phyloP scores from a whole-genome alignment of 2,113 vertebrate genomes.

The Epinephelus moara region DNA sequence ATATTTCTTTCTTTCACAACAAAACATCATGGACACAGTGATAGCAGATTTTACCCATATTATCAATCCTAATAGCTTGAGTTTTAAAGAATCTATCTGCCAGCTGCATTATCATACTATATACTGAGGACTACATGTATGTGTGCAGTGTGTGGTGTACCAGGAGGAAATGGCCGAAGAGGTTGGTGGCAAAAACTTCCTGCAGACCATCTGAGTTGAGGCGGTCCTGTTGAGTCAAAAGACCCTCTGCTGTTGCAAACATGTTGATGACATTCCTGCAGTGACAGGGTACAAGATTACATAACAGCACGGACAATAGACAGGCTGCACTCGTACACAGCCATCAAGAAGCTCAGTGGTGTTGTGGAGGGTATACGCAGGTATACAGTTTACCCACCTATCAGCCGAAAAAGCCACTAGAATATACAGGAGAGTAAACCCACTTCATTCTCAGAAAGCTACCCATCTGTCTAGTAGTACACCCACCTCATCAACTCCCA shows the following conservation, averaged over 20 bases:
- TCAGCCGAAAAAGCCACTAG: no score
- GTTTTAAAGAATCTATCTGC: background rate
- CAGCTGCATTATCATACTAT: background rate
- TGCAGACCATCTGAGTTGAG: constrained; percentile 91
- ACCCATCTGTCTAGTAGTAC: no score
- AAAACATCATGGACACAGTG: background rate
- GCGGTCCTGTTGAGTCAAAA: constrained; percentile 91
- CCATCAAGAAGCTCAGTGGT: background rate
- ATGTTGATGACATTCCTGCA: constrained; percentile 89
- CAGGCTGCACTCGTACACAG: background rate
- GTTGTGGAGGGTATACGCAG: no score
- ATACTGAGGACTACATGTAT: background rate
- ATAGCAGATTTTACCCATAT: no score
- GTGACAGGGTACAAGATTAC: background rate
- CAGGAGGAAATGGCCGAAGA: constrained; percentile 96
- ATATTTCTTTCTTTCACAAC: background rate
- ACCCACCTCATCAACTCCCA: no score
- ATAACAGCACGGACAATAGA: background rate
- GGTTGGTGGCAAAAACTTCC: constrained; percentile 95
- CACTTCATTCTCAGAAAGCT: no score
- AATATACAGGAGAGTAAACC: no score
- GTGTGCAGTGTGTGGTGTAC: constrained; percentile 75
- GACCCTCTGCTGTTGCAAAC: constrained; percentile 93
- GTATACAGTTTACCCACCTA: no score
- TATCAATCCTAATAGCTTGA: no score